Conservation (phyloP, 2,113 vertebrate species). For the Myiopsitta monachus region DNA sequence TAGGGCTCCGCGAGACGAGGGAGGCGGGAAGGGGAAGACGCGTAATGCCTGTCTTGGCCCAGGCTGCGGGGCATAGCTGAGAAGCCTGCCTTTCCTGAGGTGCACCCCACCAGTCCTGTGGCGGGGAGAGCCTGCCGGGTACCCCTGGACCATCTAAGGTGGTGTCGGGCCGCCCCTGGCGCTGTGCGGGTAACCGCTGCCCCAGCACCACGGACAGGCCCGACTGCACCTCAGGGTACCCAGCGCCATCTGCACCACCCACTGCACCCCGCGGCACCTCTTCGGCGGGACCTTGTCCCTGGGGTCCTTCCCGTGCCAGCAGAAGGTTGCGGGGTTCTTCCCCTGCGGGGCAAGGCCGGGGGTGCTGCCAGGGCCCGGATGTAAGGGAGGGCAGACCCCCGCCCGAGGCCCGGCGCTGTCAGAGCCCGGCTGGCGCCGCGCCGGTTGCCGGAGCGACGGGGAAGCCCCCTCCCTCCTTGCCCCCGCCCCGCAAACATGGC, state of each 20-base stretch:
- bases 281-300: not conserved
- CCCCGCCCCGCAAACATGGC: not conserved
- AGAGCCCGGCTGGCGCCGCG: not conserved
- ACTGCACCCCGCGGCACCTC: not conserved
- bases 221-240: not conserved
- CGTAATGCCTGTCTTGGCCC: rapidly evolving
- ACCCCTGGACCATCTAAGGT: not conserved
- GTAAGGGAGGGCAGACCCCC: too few species aligned
- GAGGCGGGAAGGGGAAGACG: not conserved
- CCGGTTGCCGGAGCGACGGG: slow-evolving; percentile 22
- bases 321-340: not conserved
- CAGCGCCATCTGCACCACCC: not conserved
- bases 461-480: not conserved
- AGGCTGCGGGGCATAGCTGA: not conserved
- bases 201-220: not conserved
- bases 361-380: not conserved
- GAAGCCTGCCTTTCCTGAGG: not conserved
- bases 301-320: not conserved
- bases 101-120: rapidly evolving
- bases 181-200: not conserved
- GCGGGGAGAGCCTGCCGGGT: not conserved
- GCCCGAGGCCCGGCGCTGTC: not conserved
- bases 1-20: rapidly evolving
- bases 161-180: rapidly evolving
- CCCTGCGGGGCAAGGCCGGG: not conserved